Evolutionary conservation across 1,140 invertebrate species (phyloP).

Genomic region (Ctenoplectra terminalis): DNA sequence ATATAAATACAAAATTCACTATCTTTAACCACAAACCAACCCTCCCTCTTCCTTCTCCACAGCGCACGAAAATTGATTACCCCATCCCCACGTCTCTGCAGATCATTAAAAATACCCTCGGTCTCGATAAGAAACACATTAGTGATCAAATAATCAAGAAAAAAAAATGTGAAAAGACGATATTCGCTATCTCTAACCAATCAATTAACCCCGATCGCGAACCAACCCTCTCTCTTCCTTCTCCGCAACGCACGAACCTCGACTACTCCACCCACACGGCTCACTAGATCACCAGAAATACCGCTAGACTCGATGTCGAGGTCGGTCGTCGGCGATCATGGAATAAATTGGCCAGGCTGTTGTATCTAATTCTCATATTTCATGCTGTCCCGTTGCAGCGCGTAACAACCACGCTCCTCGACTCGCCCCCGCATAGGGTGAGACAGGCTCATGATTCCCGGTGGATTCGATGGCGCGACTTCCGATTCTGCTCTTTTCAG

Average conservation of each 20-base stretch:
- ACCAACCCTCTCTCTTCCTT: no score
- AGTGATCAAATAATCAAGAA: no score
- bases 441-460: background rate
- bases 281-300: slow-evolving; percentile 8
- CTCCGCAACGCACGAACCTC: slow-evolving; percentile 1
- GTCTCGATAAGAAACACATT: no score
- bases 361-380: slow-evolving; percentile 37
- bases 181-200: no score
- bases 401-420: background rate
- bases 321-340: background rate
- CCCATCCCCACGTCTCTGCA: no score
- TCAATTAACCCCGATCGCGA: no score
- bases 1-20: no score
- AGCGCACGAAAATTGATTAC: no score
- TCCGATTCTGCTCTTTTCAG: slow-evolving; percentile 34
- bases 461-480: slow-evolving; percentile 20
- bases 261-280: background rate
- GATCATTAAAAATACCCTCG: no score
- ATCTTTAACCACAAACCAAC: no score
- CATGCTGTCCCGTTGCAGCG: background rate
- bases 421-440: background rate
- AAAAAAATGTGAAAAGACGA: no score
- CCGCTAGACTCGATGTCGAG: background rate
- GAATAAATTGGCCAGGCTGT: slow-evolving; percentile 1
- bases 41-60: no score